phyloP scores from a whole-genome alignment of 2,888 invertebrate species.

The Homarus gammarus region DNA sequence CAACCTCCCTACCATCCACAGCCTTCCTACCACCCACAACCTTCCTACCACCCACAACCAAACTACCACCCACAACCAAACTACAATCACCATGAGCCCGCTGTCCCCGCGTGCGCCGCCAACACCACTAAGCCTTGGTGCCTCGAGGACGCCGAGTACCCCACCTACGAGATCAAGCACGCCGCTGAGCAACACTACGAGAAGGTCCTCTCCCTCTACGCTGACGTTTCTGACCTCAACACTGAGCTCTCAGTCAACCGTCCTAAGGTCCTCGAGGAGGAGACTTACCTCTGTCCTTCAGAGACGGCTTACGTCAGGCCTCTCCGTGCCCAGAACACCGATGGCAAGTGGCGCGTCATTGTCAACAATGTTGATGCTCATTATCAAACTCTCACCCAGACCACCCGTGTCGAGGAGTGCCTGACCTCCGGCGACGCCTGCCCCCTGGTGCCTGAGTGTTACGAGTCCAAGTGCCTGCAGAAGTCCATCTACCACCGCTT shows the following conservation, averaged over 20 bases:
- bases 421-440: constrained; percentile 73
- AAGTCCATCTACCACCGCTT: constrained; percentile 77
- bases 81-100: constrained; percentile 38
- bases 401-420: constrained; percentile 76
- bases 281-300: constrained; percentile 77
- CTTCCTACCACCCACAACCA: constrained; percentile 2
- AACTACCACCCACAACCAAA: constrained; percentile 61
- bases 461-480: constrained; percentile 77
- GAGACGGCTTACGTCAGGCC: constrained; percentile 76
- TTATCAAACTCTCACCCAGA: constrained; percentile 76
- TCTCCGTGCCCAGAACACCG: constrained; percentile 76
- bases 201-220: constrained; percentile 72
- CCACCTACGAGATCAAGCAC: constrained; percentile 63
- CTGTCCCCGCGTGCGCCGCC: constrained; percentile 73
- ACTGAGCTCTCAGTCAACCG: constrained; percentile 76
- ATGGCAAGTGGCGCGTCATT: constrained; percentile 77
- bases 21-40: background rate
- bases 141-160: constrained; percentile 66
- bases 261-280: constrained; percentile 49
- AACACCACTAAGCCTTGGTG: constrained; percentile 75
- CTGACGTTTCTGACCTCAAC: constrained; percentile 75
- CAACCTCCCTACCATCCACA: too few species aligned
- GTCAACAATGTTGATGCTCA: constrained; percentile 77
- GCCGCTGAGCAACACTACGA: constrained; percentile 66
- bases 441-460: constrained; percentile 77